These are phyloP conservation scores for Hypomecis atomaria DNA, from an alignment of 2,888 invertebrate genomes.

Conservation along the genomic window DNA sequence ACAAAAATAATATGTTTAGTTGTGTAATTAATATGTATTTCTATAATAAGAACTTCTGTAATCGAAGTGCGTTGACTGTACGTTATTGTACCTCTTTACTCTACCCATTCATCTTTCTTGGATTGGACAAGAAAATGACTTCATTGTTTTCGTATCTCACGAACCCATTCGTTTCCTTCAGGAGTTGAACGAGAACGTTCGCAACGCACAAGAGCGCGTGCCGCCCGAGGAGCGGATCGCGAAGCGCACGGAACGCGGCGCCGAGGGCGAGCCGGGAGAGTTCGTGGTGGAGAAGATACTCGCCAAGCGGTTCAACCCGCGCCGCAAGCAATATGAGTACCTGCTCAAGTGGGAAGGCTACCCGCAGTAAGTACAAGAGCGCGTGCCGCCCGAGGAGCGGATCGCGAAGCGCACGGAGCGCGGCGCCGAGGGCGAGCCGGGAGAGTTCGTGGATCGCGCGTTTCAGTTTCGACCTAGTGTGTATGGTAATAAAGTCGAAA, in stretches of 20 bases:
- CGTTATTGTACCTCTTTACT: no score
- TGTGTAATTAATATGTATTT: no score
- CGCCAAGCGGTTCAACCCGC: slow-evolving; percentile 92
- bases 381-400: background rate
- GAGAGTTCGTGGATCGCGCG: slow-evolving; percentile 89
- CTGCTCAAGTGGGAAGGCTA: slow-evolving; percentile 94
- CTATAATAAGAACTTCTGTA: no score
- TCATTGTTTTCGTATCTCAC: no score
- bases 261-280: slow-evolving; percentile 83
- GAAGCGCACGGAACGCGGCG: slow-evolving; percentile 74
- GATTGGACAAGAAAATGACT: no score
- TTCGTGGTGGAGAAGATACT: slow-evolving; percentile 93
- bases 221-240: slow-evolving; percentile 80
- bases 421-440: slow-evolving; percentile 70
- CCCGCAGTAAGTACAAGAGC: slow-evolving; percentile 84
- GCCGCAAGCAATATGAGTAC: slow-evolving; percentile 91
- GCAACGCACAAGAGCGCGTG: slow-evolving; percentile 77
- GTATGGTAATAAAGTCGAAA: background rate
- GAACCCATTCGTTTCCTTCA: slow-evolving; percentile 11
- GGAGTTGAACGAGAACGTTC: slow-evolving; percentile 68
- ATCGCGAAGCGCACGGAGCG: slow-evolving; percentile 74
- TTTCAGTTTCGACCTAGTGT: background rate
- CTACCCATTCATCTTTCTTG: no score
- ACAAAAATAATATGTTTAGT: no score
- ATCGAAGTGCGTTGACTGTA: no score